A percentile compares a stretch with the other conserved stretches of the same genome.
Evolutionary conservation across 2,113 vertebrate genomes (phyloP).

Genomic region (Psophia crepitans): DNA sequence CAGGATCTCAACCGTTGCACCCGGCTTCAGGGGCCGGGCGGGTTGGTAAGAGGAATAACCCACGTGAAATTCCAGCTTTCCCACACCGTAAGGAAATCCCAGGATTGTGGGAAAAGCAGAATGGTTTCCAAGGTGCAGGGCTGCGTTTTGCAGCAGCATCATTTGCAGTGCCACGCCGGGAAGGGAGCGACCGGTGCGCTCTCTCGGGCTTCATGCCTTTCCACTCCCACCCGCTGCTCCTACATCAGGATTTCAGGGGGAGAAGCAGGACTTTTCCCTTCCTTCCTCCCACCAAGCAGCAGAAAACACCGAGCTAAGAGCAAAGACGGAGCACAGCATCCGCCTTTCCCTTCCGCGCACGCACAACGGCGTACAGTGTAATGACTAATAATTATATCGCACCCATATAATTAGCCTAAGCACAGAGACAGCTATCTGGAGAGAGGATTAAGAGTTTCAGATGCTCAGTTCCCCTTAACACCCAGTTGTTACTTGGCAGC

Average conservation of each 20-base stretch:
- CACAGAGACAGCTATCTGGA: background rate
- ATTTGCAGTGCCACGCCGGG: background rate
- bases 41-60: background rate
- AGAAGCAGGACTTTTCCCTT: background rate
- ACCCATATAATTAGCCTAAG: background rate
- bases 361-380: background rate
- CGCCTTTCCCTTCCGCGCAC: background rate
- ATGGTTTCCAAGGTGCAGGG: too few species aligned
- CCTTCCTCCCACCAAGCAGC: background rate
- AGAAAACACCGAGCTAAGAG: background rate
- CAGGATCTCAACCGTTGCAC: background rate
- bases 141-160: background rate
- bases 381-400: background rate
- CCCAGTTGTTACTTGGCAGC: background rate
- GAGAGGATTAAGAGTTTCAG: background rate
- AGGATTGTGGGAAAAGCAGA: background rate
- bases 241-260: background rate
- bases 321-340: background rate
- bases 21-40: background rate
- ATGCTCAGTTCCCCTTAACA: background rate
- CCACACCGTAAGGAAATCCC: background rate
- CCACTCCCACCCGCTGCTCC: background rate
- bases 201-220: rapidly evolving
- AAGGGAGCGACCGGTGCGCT: rapidly evolving
- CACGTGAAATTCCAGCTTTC: background rate